Evolutionary conservation across 1,140 invertebrate species (phyloP).

Genomic region (Drusus annulatus): DNA sequence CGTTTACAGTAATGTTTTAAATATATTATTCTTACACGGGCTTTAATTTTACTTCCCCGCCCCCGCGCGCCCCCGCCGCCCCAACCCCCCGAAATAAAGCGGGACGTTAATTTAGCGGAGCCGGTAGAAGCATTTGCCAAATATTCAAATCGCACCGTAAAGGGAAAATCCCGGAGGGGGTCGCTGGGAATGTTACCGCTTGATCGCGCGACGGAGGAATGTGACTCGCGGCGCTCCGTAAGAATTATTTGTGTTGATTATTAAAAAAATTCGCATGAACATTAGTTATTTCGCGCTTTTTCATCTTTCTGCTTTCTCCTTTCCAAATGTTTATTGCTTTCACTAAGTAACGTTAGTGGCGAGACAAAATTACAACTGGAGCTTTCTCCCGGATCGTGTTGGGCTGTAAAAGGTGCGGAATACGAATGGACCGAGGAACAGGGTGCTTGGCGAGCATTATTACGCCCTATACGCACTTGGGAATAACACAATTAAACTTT

Average conservation of each 20-base stretch:
- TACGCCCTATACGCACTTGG: no score
- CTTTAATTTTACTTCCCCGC: constrained; percentile 39
- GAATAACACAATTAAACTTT: no score
- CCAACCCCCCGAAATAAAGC: constrained; percentile 25
- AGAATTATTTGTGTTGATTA: constrained; percentile 58
- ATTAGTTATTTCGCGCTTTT: constrained; percentile 57
- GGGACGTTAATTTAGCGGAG: constrained; percentile 46
- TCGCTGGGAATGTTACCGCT: constrained; percentile 38
- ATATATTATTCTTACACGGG: constrained; percentile 44
- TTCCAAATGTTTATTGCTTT: constrained; percentile 56
- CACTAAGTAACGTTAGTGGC: constrained; percentile 53
- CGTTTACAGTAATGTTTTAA: constrained; percentile 48
- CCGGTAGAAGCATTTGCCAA: constrained; percentile 36
- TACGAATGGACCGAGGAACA: no score
- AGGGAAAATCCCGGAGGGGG: constrained; percentile 33
- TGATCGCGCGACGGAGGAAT: constrained; percentile 20
- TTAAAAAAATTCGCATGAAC: constrained; percentile 57
- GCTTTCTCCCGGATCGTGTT: background rate
- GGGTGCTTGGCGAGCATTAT: no score
- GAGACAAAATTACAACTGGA: constrained; percentile 42
- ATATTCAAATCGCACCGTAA: constrained; percentile 47
- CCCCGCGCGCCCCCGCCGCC: background rate
- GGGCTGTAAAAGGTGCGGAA: no score
- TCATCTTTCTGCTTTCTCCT: constrained; percentile 52
- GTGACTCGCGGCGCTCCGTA: constrained; percentile 12